A percentile compares a stretch with the other conserved stretches of the same genome.
phyloP scores from a whole-genome alignment of 2,888 invertebrate species.

The Leptopilina drosophilae region DNA sequence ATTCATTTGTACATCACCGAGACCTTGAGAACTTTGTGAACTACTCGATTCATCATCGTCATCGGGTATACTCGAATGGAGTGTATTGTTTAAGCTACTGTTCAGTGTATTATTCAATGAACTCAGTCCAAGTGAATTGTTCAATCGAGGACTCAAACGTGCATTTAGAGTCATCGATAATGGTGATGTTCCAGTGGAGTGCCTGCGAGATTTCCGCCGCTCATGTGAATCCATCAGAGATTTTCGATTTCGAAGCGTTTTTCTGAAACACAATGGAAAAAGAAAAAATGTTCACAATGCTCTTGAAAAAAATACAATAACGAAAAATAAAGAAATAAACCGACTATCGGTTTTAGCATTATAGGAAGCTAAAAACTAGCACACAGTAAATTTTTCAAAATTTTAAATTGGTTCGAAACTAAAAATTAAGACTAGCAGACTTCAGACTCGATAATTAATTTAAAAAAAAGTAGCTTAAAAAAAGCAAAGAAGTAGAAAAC shows the following conservation, averaged over 20 bases:
- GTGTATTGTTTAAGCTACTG: slow-evolving; percentile 68
- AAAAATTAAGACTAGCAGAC: too few relatives aligned
- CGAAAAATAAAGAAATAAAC: background rate
- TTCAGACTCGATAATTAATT: too few relatives aligned
- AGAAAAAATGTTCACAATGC: background rate
- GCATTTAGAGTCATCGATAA: slow-evolving; percentile 72
- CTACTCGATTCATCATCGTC: slow-evolving; percentile 81
- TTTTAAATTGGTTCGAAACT: too few relatives aligned
- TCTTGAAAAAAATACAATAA: background rate
- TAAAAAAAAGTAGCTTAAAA: too few relatives aligned
- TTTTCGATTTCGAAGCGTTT: slow-evolving; percentile 85
- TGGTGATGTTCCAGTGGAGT: slow-evolving; percentile 85
- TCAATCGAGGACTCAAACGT: slow-evolving; percentile 72
- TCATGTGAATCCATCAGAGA: slow-evolving; percentile 82
- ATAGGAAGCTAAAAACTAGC: slow-evolving; percentile 8
- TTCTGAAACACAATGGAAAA: slow-evolving; percentile 76
- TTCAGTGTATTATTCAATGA: slow-evolving; percentile 72
- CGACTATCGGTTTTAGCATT: too few relatives aligned
- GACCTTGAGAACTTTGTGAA: slow-evolving; percentile 80
- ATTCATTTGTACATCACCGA: slow-evolving; percentile 78
- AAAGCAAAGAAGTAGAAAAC: too few relatives aligned
- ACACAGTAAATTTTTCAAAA: background rate
- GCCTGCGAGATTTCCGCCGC: slow-evolving; percentile 87
- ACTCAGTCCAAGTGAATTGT: slow-evolving; percentile 71
- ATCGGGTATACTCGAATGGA: slow-evolving; percentile 73